Conservation (phyloP, 2,797 vertebrate genomes). For the Peromyscus nudipes region DNA sequence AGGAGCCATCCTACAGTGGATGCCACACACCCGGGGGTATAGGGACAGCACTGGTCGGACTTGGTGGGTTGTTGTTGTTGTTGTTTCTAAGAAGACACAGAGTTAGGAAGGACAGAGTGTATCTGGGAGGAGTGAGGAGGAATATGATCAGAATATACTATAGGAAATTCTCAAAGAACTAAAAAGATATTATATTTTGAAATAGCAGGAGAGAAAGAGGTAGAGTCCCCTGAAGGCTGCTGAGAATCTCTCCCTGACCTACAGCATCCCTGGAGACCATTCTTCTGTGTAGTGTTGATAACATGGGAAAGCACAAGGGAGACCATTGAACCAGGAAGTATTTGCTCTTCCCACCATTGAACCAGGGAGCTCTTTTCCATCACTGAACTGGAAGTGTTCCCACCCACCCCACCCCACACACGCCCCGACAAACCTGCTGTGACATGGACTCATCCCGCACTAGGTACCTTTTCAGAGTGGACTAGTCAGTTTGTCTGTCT, state of each 20-base stretch:
- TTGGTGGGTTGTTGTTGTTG: background rate
- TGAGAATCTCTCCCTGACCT: background rate
- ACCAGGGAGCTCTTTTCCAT: background rate
- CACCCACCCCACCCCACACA: too few relatives aligned
- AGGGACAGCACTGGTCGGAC: background rate
- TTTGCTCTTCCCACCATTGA: background rate
- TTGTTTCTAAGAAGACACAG: background rate
- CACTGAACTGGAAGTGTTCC: background rate
- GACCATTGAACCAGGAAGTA: fast-evolving
- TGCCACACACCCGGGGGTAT: background rate
- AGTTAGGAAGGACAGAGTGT: background rate
- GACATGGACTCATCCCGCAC: too few relatives aligned
- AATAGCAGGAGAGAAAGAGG: background rate
- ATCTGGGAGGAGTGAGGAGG: background rate
- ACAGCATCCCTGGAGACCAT: fast-evolving
- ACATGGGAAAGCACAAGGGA: fast-evolving
- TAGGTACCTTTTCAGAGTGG: background rate
- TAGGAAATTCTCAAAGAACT: background rate
- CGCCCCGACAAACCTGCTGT: too few relatives aligned
- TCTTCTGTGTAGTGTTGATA: background rate
- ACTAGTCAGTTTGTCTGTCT: background rate
- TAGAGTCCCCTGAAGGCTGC: background rate
- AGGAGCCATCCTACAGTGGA: background rate
- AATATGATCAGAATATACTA: background rate
- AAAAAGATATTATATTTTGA: background rate